Conservation (phyloP, 2,113 vertebrate species). For the Hippocampus barbouri region DNA sequence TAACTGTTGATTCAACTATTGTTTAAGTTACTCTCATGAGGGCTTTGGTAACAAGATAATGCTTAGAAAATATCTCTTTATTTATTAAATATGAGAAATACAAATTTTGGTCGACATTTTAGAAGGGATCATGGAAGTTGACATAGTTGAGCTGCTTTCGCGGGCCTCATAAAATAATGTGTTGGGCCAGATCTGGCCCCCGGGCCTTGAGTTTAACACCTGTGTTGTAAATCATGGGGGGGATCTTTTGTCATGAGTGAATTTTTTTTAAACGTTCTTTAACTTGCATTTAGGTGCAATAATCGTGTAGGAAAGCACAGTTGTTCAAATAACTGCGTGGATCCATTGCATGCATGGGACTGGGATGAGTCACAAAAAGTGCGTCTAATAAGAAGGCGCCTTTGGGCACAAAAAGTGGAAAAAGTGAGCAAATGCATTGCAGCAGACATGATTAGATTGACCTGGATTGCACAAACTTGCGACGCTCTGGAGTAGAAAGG, state of each 20-base stretch:
- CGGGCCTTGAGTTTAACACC: too few relatives aligned
- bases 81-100: too few relatives aligned
- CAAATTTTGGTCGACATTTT: too few relatives aligned
- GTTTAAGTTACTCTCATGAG: too few relatives aligned
- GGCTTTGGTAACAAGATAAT: too few relatives aligned
- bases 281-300: slow-evolving; percentile 25
- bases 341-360: slow-evolving; percentile 23
- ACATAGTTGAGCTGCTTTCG: too few relatives aligned
- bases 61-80: too few relatives aligned
- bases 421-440: slow-evolving; percentile 44
- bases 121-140: too few relatives aligned
- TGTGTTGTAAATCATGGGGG: too few relatives aligned
- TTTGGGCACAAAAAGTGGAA: slow-evolving; percentile 33
- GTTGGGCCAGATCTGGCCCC: too few relatives aligned
- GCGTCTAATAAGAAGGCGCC: slow-evolving; percentile 38
- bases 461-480: slow-evolving; percentile 30
- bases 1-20: too few relatives aligned
- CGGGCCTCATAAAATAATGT: too few relatives aligned
- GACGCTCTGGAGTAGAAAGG: slow-evolving; percentile 23
- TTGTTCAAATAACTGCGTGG: slow-evolving; percentile 30
- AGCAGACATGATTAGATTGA: slow-evolving; percentile 48
- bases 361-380: slow-evolving; percentile 55
- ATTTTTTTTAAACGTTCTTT: background rate
- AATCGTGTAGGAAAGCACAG: slow-evolving; percentile 32
- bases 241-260: slow-evolving; percentile 12